Conservation (phyloP, 2,888 invertebrate genomes). For the Sinhomidia bicolor region DNA sequence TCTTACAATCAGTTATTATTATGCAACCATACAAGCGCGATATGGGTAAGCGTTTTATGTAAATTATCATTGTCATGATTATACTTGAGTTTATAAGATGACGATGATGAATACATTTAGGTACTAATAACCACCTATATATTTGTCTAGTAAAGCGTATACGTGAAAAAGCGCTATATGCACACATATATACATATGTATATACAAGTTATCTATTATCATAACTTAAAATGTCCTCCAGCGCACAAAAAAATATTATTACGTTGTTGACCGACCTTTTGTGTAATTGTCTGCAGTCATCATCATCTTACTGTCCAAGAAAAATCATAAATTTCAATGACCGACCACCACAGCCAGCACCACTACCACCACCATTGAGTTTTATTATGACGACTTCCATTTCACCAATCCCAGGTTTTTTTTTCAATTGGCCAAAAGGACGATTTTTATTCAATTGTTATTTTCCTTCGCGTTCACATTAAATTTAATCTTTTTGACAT, state of each 20-base stretch:
- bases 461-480: slow-evolving; percentile 41
- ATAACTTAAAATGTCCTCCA: slow-evolving; percentile 58
- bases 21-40: too few relatives aligned
- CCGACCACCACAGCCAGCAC: slow-evolving; percentile 6
- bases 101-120: too few relatives aligned
- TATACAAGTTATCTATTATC: too few relatives aligned
- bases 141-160: too few relatives aligned
- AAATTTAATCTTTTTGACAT: slow-evolving; percentile 52
- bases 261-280: slow-evolving; percentile 10
- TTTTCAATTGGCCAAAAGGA: slow-evolving; percentile 42
- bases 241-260: slow-evolving; percentile 30
- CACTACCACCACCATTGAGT: slow-evolving; percentile 13
- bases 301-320: slow-evolving; percentile 10
- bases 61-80: too few relatives aligned
- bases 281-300: neutral
- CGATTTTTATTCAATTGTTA: slow-evolving; percentile 52
- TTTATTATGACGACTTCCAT: slow-evolving; percentile 7
- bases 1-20: too few relatives aligned
- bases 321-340: slow-evolving; percentile 32
- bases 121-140: too few relatives aligned
- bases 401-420: slow-evolving; percentile 26
- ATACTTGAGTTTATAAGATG: neutral
- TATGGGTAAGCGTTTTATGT: too few relatives aligned
- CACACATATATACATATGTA: too few relatives aligned
- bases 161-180: too few relatives aligned